Conservation (phyloP, 2,797 vertebrate genomes). For the Tarsius wallacei region DNA sequence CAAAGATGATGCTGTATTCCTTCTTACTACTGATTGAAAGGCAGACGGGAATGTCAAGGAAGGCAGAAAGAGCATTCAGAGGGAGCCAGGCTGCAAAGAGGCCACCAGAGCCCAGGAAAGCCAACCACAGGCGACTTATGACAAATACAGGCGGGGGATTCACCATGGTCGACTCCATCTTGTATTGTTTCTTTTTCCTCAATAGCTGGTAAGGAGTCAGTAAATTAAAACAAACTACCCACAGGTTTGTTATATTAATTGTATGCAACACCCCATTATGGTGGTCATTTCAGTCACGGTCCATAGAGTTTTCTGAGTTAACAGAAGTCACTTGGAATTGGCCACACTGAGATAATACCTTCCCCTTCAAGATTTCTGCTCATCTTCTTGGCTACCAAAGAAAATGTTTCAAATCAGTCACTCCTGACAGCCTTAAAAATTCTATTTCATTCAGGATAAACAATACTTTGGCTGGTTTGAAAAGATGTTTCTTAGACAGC, state of each 20-base stretch:
- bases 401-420: conserved; percentile 77
- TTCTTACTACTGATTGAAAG: background rate
- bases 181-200: background rate
- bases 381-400: conserved; percentile 69
- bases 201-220: background rate
- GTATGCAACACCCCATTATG: background rate
- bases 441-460: conserved; percentile 85
- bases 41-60: background rate
- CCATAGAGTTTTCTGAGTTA: background rate
- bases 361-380: conserved; percentile 55
- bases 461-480: conserved; percentile 84
- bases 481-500: conserved; percentile 88
- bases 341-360: background rate
- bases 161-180: background rate
- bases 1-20: background rate
- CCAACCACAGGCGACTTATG: background rate
- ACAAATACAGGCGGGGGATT: background rate
- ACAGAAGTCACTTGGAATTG: background rate
- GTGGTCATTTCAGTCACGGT: background rate
- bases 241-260: background rate
- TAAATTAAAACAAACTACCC: background rate
- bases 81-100: background rate
- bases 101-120: background rate
- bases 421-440: conserved; percentile 84
- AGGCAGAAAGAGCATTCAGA: background rate